Conservation (phyloP, 2,113 vertebrate species). For the Antechinus flavipes region DNA sequence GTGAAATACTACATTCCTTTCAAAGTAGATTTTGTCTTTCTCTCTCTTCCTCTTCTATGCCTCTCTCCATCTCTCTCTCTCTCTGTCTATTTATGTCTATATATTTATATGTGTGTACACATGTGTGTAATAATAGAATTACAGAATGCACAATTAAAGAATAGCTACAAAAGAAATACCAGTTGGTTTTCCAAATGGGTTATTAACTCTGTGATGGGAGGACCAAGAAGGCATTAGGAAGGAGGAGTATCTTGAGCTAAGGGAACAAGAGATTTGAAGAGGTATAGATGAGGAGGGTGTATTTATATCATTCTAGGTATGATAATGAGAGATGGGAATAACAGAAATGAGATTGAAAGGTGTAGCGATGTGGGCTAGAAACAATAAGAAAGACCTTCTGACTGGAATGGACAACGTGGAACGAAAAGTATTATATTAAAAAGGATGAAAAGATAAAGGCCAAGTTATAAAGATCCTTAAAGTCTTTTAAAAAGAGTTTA, state of each 20-base stretch:
- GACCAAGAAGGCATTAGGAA: neutral
- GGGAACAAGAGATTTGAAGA: neutral
- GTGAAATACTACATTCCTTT: neutral
- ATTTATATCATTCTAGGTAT: neutral
- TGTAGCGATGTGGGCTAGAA: neutral
- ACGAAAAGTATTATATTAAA: neutral
- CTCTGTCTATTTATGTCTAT: neutral
- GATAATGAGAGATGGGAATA: neutral
- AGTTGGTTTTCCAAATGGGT: neutral
- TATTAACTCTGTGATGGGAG: neutral
- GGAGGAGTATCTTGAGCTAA: neutral
- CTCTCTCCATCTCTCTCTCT: neutral
- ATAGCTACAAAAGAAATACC: neutral
- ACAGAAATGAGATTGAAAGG: neutral
- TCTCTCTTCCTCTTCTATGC: neutral
- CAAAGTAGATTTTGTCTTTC: neutral
- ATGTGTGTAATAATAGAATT: neutral
- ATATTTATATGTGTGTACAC: no score
- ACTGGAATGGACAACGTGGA: neutral
- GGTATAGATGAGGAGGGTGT: neutral
- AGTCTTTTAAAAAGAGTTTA: neutral
- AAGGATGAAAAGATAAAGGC: neutral
- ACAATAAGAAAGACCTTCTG: neutral
- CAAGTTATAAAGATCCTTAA: neutral
- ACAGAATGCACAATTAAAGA: neutral